These are phyloP conservation scores for Urophycis tenuis DNA, from an alignment of 2,797 vertebrate genomes.

Conservation along the genomic window DNA sequence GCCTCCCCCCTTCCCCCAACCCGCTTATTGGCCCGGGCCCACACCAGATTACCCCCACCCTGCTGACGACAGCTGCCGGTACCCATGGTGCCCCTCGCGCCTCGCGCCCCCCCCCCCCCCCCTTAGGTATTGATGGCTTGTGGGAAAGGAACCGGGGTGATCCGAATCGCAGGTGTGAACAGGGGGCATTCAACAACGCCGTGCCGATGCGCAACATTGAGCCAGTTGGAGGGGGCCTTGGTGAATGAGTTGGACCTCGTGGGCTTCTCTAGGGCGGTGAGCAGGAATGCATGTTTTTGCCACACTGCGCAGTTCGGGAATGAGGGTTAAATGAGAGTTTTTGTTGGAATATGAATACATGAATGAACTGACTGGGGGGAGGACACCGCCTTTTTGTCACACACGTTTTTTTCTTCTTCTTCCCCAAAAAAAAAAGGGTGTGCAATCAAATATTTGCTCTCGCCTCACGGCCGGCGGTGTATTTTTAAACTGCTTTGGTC, in stretches of 20 bases:
- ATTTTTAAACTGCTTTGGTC: constrained; percentile 32
- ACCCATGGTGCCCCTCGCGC: constrained; percentile 35
- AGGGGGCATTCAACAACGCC: background rate
- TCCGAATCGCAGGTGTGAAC: constrained; percentile 40
- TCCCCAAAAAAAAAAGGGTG: too few species aligned
- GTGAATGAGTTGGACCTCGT: background rate
- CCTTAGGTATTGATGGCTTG: constrained; percentile 62
- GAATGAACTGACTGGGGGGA: constrained; percentile 5
- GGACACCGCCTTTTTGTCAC: constrained; percentile 6
- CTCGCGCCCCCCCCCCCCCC: too few species aligned
- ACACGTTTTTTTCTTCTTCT: background rate
- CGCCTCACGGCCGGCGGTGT: constrained; percentile 13
- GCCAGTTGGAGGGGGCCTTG: background rate
- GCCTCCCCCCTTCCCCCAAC: constrained; percentile 29
- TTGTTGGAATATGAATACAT: background rate
- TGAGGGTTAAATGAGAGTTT: background rate
- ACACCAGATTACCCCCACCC: constrained; percentile 56
- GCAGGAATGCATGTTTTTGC: background rate
- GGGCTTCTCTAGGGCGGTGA: background rate
- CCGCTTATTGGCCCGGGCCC: constrained; percentile 34
- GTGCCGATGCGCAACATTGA: background rate
- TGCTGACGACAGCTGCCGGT: constrained; percentile 61
- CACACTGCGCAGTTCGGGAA: background rate
- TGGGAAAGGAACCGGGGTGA: constrained; percentile 60
- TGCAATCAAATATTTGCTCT: constrained; percentile 27